Base-by-base conservation (phyloP, 2,113 vertebrate genomes). In the Hyperopisus bebe region DNA sequence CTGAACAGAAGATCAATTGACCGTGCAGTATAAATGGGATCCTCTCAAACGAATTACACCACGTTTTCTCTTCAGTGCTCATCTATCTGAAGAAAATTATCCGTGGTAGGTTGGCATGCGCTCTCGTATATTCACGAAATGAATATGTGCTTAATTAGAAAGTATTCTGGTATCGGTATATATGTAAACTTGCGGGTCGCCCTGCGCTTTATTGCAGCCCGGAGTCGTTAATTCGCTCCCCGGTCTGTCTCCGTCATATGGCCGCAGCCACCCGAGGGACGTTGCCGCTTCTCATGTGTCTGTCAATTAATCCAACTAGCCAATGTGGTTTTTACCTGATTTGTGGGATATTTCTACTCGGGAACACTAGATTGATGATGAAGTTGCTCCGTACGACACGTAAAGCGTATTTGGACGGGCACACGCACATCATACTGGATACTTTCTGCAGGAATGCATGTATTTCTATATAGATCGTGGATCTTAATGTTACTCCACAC, bases 91-190 rank as follows among this genome's bases (percentile, higher is more conserved):
- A 50, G 85, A 86, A 50, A 87, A 27, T 19, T 88, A 89, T 90
- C 89, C 91, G 89, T 89, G 96, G 96, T 96, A 93, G 95, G 96
- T 96, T 93, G 39, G n/a, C 8, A 19, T 50, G 27, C 19, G 27
- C 8, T 89, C 48, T 44, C 31, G n/a, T 55, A n/a, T 13, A 58
- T 19, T 55, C 7, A 55, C 15, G 10, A 55, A 31, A 42, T 53
- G 48, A 10, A 8, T 50, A 53, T 15, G 44, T 44, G 74, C 24
- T 83, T 55, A 53, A 42, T 70, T 47, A 84, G 82, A 47, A 31
- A 35, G 85, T 35, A 53, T 50, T 51, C 27, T 5, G 19, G 27
- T 21, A 31, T 35, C 1, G 85, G 31, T 31, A 42, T 77, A 21
- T 35, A 53, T 53, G 7, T 53, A 39, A 53, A 53, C 27, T 51